Evolutionary conservation across 1,140 invertebrate species (phyloP), one percentile per base, ranked within the genome.

Genomic region (Eurosta solidaginis): DNA sequence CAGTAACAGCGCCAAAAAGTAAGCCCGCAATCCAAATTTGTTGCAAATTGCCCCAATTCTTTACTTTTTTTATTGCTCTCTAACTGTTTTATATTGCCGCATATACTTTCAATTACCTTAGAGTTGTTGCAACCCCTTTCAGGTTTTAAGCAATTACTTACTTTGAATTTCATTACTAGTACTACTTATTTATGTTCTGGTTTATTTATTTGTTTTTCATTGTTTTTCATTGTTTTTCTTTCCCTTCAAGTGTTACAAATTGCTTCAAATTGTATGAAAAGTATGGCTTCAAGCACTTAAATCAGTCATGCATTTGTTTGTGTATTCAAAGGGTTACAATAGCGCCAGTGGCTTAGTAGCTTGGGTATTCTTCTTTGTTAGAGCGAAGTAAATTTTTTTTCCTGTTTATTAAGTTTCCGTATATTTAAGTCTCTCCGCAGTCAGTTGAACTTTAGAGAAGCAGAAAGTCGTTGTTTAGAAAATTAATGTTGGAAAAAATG

Each of bases 201-300:
- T n/a, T n/a, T n/a, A n/a, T 40, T 17, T 40, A 68, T 40, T 68
- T 40, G 33, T 68, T n/a, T 17, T 59, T 59, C 14, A 17, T 59
- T 59, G 10, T 59, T 59, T 2, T 33, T 33, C 10, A 1, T 14
- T 20, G 25, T 36, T n/a, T 9, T 17, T 59, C n/a, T 68, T 68
- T 36, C 22, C 59, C 22, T 68, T 68, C 27, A 20, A 40, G 59
- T 68, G 59, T 68, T 68, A 6, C 59, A 68, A 68, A 68, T 68
- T 36, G 20, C 27, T 40, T 27, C 22, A 68, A 68, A 68, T 68
- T 68, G 17, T 20, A 68, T 40, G 59, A 68, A 36, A 68, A 27
- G 59, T 20, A 40, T 52, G n/a, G 25, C 33, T 42, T 36, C 17
- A 17, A 5, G 29, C 54, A 40, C 59, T 40, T 20, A 6, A 68